Base-by-base conservation (phyloP, 2,797 vertebrate species). In the Momotus momota region DNA sequence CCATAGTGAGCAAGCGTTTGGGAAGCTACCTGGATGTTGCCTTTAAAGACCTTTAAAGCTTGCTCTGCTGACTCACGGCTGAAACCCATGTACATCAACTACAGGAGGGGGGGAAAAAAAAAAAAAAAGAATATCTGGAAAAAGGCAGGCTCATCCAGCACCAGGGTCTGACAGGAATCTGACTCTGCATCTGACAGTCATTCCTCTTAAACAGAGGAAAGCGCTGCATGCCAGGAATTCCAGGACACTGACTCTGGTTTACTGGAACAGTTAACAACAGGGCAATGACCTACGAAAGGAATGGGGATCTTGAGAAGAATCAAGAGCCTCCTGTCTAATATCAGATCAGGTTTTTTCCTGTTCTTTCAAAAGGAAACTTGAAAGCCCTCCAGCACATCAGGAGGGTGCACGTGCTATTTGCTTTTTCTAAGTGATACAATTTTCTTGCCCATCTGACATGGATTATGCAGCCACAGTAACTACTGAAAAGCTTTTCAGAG, bases 21-120 rank as follows among this genome's bases (percentile, higher is more conserved):
- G 14, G 98, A 98, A 1, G 99, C 99, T 48, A 98, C 86, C 41
- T 99, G 98, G 57, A 99, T 81, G 72, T 99, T 99, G 65, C 99
- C 99, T 49, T 97, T 97, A 6, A 98, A 98, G 81, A 98, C 67
- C 35, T 96, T 96, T 43, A 99, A 97, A 3, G 99, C 99, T 0
- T 98, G 97, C 41, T 98, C 97, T 1, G 98, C 98, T 0, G 95
- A 93, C 7, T 94, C 97, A 6, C 86, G 73, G 49, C 98, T 97
- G 33, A 99, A 99, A 12, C 99, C 99, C 96, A 99, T 95, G 54
- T 99, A 99, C 35, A 98, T 60, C 95, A 99, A 90, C 99, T 99
- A 82, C 26, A 90, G 51, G 21, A 67, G 13, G 1, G 19, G 26
- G 20, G 9, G 16, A 18, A 27, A 52, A 3, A 4, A 23, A 2